Evolutionary conservation across 92 coral and sea anemone species (phyloP).

Genomic region (Porites evermanni): DNA sequence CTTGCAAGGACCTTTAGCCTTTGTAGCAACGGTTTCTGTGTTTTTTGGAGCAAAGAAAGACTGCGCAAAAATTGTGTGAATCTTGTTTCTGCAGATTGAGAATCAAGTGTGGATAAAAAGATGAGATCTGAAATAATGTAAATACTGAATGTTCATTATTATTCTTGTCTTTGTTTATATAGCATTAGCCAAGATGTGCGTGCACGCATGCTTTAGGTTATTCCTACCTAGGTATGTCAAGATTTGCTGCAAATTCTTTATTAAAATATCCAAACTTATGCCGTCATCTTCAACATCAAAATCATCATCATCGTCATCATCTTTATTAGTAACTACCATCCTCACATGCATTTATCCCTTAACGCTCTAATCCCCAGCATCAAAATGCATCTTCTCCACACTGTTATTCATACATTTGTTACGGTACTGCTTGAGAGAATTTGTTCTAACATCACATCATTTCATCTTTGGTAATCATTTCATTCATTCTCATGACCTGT

Average conservation of each 20-base stretch:
- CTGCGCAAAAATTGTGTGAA: not conserved
- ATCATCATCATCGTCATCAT: too few species aligned
- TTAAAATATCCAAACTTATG: not conserved
- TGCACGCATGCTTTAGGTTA: conserved; percentile 28
- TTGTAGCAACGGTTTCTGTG: too few species aligned
- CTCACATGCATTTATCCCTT: not conserved
- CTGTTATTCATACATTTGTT: too few species aligned
- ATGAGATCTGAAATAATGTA: conserved; percentile 46
- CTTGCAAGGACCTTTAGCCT: too few species aligned
- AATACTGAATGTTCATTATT: conserved; percentile 46
- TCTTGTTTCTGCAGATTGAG: conserved; percentile 41
- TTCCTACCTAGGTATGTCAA: conserved; percentile 34
- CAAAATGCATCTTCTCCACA: too few species aligned
- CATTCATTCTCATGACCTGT: too few species aligned
- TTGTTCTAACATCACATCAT: too few species aligned
- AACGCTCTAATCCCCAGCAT: too few species aligned
- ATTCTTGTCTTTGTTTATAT: conserved; percentile 45
- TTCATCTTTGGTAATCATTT: too few species aligned
- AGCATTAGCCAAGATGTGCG: conserved; percentile 43
- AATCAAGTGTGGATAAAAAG: conserved; percentile 59
- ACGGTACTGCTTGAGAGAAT: too few species aligned
- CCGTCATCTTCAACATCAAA: not conserved
- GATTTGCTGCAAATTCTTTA: not conserved
- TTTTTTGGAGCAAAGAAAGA: too few species aligned
- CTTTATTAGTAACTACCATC: not conserved